phyloP scores from a whole-genome alignment of 2,888 invertebrate species.

The Laothoe populi region DNA sequence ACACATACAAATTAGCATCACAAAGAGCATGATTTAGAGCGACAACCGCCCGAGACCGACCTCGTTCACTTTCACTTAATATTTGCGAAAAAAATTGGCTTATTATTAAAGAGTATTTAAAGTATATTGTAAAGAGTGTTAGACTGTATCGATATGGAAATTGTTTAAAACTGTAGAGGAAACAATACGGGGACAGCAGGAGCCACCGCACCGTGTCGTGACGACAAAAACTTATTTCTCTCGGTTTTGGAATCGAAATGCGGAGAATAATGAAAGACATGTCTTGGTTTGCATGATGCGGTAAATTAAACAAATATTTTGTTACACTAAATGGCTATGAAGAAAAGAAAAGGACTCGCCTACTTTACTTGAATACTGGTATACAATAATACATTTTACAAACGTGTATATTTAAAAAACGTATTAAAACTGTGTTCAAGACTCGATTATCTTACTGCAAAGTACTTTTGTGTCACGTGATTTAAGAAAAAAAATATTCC shows the following conservation, averaged over 20 bases:
- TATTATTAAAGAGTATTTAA: slow-evolving; percentile 65
- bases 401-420: no score
- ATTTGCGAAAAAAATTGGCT: slow-evolving; percentile 50
- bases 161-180: slow-evolving; percentile 71
- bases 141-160: slow-evolving; percentile 61
- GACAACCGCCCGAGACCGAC: slow-evolving; percentile 63
- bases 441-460: no score
- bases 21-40: slow-evolving; percentile 75
- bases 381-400: background rate
- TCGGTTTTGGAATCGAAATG: slow-evolving; percentile 75
- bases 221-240: slow-evolving; percentile 76
- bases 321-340: slow-evolving; percentile 60
- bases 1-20: slow-evolving; percentile 76
- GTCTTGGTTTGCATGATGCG: slow-evolving; percentile 73
- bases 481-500: no score
- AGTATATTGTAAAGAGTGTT: no score
- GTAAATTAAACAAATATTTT: slow-evolving; percentile 77
- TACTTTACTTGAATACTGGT: background rate
- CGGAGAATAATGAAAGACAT: slow-evolving; percentile 71
- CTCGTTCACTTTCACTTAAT: slow-evolving; percentile 77
- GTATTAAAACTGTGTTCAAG: no score
- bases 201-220: slow-evolving; percentile 69
- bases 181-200: slow-evolving; percentile 68
- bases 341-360: slow-evolving; percentile 39
- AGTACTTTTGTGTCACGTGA: no score